These are phyloP conservation scores for Hypomesus transpacificus DNA, from an alignment of 2,113 vertebrate species.

Conservation along the genomic window DNA sequence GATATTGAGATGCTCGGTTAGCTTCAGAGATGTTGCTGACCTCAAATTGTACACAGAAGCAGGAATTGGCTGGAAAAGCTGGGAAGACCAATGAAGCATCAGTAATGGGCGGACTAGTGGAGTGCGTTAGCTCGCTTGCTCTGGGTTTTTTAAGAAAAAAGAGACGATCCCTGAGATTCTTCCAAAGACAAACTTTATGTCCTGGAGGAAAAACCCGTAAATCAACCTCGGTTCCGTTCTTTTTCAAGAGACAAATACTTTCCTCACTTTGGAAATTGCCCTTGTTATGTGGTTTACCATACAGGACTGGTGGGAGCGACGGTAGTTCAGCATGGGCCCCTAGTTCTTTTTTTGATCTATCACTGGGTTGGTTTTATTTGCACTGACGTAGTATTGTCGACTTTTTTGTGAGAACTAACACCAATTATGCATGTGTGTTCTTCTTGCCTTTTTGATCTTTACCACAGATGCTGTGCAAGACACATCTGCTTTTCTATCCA, in stretches of 20 bases:
- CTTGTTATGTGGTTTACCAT: constrained; percentile 69
- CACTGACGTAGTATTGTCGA: constrained; percentile 50
- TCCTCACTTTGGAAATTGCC: constrained; percentile 66
- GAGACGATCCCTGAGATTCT: constrained; percentile 53
- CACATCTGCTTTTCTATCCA: constrained; percentile 56
- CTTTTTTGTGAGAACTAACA: constrained; percentile 34
- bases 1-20: constrained; percentile 54
- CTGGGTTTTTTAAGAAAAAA: constrained; percentile 48
- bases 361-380: constrained; percentile 59
- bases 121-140: constrained; percentile 44
- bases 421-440: constrained; percentile 42
- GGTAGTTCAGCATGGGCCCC: constrained; percentile 55
- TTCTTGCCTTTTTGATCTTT: constrained; percentile 65
- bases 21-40: constrained; percentile 59
- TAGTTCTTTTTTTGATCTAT: constrained; percentile 46
- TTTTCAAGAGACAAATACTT: constrained; percentile 64
- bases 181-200: constrained; percentile 58
- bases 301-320: constrained; percentile 57
- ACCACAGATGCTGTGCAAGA: constrained; percentile 63
- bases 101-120: constrained; percentile 43
- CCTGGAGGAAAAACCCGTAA: constrained; percentile 45
- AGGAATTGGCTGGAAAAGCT: constrained; percentile 57
- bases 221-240: constrained; percentile 48
- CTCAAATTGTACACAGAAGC: constrained; percentile 75
- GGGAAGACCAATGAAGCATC: constrained; percentile 60